Conservation (phyloP, 2,888 invertebrate genomes). For the Autographa pulchrina region DNA sequence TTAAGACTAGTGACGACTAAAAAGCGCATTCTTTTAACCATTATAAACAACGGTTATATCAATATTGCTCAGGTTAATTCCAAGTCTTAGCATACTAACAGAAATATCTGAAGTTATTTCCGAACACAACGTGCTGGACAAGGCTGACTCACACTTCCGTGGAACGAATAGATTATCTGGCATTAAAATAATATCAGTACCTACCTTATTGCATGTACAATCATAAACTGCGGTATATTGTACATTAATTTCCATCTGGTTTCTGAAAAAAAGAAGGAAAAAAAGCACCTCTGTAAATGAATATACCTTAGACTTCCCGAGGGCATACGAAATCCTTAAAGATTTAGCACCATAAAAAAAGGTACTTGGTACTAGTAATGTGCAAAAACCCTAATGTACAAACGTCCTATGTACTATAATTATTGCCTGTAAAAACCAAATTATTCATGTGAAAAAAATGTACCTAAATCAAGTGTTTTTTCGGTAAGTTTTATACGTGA, state of each 20-base stretch:
- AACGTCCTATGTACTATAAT: too few species aligned
- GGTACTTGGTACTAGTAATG: too few species aligned
- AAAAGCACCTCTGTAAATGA: too few species aligned
- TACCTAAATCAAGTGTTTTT: neutral
- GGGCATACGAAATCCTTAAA: too few species aligned
- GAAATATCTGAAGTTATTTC: conserved; percentile 29
- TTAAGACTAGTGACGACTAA: neutral
- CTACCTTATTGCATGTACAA: conserved; percentile 14
- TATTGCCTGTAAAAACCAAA: too few species aligned
- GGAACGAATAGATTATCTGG: conserved; percentile 44
- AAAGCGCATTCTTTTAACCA: neutral
- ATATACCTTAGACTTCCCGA: too few species aligned
- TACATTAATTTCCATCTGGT: too few species aligned
- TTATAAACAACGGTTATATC: neutral
- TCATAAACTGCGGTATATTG: neutral
- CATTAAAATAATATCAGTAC: conserved; percentile 20
- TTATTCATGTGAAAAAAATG: too few species aligned
- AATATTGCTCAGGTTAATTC: neutral
- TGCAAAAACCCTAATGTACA: too few species aligned
- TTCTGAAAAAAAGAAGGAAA: too few species aligned
- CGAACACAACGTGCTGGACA: conserved; percentile 39
- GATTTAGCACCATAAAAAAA: too few species aligned
- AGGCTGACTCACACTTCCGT: conserved; percentile 50
- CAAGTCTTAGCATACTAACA: conserved; percentile 6
- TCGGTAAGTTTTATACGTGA: neutral